Base-by-base conservation (phyloP, 2,113 vertebrate species). In the Daboia siamensis region DNA sequence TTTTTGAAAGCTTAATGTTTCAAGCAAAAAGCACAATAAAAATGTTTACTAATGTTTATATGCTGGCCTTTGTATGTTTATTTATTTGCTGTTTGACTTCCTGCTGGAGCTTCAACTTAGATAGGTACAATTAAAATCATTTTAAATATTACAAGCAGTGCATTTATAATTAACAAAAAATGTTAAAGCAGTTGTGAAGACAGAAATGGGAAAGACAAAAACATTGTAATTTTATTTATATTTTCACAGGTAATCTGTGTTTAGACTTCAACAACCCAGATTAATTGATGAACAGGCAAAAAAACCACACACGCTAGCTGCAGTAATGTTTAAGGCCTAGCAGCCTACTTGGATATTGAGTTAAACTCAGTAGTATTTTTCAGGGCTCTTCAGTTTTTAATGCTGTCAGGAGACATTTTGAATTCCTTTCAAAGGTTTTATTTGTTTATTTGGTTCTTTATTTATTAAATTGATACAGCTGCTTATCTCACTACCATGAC, bases 1-100 rank as follows among this genome's bases (percentile, higher is more conserved):
- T 95, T 94, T 94, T 91, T 90, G 92, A 95, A 94, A 95, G 94
- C 52, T 0, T 94, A 8, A 0, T 90, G 94, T 93, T 96, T 96
- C 95, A 94, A 93, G 95, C 95, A 92, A 95, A 94, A 91, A 74
- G 91, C 94, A 56, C 92, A 91, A 59, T 93, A 90, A 87, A 89
- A 97, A 91, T 92, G 23, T 86, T 91, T 90, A 88, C 46, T 55
- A 87, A 90, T 91, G 91, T 92, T 95, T 93, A 39, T 90, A 57
- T 85, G 17, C 1, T 84, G 46, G 5, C 44, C 26, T 23, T 15
- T 0, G 24, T 91, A 88, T 64, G 33, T 92, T 85, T 57, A 92
- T 74, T 21, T 0, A 2, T 88, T 92, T 93, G 93, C 55, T 7
- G 89, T 1, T 80, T 0, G 23, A 59, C 94, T 94, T 95, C 93